These are phyloP conservation scores for Pandemis corylana DNA, from an alignment of 2,888 invertebrate genomes.

Conservation along the genomic window DNA sequence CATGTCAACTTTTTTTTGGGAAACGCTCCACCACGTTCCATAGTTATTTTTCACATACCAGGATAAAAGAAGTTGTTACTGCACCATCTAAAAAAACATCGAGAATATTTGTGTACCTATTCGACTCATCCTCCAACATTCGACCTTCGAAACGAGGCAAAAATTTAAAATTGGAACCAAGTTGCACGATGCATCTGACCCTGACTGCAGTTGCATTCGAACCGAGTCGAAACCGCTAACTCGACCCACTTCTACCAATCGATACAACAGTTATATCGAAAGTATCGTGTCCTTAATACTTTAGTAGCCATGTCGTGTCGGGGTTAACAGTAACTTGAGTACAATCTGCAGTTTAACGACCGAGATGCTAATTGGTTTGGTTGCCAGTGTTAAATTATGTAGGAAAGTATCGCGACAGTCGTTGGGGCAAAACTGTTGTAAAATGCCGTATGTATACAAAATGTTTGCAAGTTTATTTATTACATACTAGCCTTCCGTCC, in stretches of 20 bases:
- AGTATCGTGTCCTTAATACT: slow-evolving; percentile 30
- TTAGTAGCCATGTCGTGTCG: slow-evolving; percentile 13
- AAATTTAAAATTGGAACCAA: not conserved
- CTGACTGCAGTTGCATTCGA: slow-evolving; percentile 32
- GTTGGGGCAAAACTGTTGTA: not conserved
- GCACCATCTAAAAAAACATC: not conserved
- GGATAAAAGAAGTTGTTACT: not conserved
- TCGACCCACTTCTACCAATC: slow-evolving; percentile 26
- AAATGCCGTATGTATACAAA: not conserved
- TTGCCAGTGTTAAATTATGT: not conserved
- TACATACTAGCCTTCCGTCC: no score
- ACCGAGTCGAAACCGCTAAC: slow-evolving; percentile 28
- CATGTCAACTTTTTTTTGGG: no score
- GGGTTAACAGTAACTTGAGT: slow-evolving; percentile 1
- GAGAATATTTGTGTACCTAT: not conserved
- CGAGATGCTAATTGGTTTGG: slow-evolving; percentile 24
- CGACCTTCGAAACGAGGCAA: slow-evolving; percentile 16
- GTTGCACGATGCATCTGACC: slow-evolving; percentile 12
- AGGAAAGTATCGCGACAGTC: not conserved
- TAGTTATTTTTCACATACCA: not conserved
- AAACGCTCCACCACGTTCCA: not conserved
- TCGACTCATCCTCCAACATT: not conserved
- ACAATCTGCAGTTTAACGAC: slow-evolving; percentile 13
- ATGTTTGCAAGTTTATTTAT: not conserved
- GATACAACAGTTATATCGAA: slow-evolving; percentile 39